Percentiles rank a stretch among this genome's conserved stretches.
These are phyloP conservation scores for Drosophila helvetica DNA, from an alignment of 2,888 invertebrate genomes.

Conservation along the genomic window DNA sequence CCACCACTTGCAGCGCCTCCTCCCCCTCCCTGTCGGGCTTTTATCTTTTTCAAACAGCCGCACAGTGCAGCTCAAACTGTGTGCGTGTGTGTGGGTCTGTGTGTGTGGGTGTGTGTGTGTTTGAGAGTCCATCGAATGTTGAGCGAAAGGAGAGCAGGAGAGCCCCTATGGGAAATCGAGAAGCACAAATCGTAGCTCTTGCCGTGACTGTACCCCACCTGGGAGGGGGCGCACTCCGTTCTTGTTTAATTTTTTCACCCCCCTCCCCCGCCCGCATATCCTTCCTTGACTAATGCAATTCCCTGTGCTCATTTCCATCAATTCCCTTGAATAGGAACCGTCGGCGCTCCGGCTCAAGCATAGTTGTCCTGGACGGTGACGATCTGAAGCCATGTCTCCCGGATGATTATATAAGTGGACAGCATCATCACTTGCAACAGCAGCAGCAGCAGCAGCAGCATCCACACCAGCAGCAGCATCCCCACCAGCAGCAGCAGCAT, in stretches of 20 bases:
- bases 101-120: not conserved
- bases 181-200: not conserved
- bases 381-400: slow-evolving; percentile 86
- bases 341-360: slow-evolving; percentile 91
- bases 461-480: slow-evolving; percentile 27
- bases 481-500: slow-evolving; percentile 69
- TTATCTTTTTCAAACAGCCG: not conserved
- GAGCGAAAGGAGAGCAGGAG: slow-evolving; percentile 3
- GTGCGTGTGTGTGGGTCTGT: not conserved
- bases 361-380: slow-evolving; percentile 91
- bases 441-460: slow-evolving; percentile 62
- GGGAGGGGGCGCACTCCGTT: no score
- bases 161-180: not conserved
- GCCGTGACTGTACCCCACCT: not conserved
- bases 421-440: slow-evolving; percentile 68
- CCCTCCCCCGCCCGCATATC: not conserved
- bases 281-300: not conserved
- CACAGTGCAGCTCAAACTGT: not conserved
- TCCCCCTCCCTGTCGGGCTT: not conserved
- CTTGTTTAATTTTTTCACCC: slow-evolving; percentile 1
- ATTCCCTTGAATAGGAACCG: slow-evolving; percentile 87
- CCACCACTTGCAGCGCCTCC: not conserved
- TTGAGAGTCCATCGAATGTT: not conserved
- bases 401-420: slow-evolving; percentile 85
- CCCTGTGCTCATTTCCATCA: not conserved